Conservation (phyloP, 2,113 vertebrate genomes). For the Micronycteris hirsuta region DNA sequence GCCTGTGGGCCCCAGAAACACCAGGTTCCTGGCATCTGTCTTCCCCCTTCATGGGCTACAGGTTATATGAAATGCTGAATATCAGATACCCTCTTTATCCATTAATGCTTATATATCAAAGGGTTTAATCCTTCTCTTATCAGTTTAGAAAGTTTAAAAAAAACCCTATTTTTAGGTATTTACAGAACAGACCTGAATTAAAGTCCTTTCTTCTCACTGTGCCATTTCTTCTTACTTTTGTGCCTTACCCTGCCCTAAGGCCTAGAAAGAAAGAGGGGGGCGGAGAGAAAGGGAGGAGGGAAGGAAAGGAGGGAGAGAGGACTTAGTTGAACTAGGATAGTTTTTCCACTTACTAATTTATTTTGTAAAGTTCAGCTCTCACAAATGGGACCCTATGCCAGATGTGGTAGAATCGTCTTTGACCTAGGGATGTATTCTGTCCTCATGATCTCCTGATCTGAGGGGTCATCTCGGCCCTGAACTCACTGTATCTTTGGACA, state of each 20-base stretch:
- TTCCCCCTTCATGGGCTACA: not conserved
- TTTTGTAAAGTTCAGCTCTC: not conserved
- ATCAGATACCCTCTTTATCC: not conserved
- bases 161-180: not conserved
- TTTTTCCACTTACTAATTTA: not conserved
- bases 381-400: not conserved
- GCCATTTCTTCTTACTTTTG: not conserved
- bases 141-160: not conserved
- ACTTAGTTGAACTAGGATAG: not conserved
- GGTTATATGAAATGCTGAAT: not conserved
- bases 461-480: not conserved
- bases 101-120: not conserved
- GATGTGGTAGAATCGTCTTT: not conserved
- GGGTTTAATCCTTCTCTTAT: not conserved
- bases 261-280: not conserved
- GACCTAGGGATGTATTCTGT: not conserved
- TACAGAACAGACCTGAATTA: not conserved
- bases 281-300: no score
- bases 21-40: not conserved
- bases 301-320: not conserved
- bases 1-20: not conserved
- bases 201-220: not conserved
- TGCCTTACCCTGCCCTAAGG: not conserved
- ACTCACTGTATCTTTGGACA: not conserved
- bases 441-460: not conserved